Conservation (phyloP, 92 coral and sea anemone genomes). For the Scolanthus callimorphus region DNA sequence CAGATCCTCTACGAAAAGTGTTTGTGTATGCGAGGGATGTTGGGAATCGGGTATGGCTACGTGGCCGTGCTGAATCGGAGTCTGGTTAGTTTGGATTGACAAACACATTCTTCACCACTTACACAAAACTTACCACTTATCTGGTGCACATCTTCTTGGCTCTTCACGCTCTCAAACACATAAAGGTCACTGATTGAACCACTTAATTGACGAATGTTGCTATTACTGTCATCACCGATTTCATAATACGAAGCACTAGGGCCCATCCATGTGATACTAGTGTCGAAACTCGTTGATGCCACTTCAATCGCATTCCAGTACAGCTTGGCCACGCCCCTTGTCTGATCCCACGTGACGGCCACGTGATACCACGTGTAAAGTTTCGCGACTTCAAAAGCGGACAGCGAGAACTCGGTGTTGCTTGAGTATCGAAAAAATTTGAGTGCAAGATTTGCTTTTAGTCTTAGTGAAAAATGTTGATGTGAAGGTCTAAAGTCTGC, state of each 20-base stretch:
- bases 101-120: no score
- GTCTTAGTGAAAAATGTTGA: no score
- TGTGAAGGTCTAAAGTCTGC: background rate
- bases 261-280: background rate
- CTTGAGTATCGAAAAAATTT: no score
- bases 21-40: no score
- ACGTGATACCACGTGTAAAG: background rate
- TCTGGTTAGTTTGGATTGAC: no score
- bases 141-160: background rate
- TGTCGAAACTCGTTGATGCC: background rate
- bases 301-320: background rate
- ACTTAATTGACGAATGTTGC: background rate
- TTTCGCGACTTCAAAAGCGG: no score
- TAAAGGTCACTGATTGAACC: background rate
- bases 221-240: background rate
- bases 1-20: no score
- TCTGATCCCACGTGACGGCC: no score
- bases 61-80: no score
- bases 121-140: background rate
- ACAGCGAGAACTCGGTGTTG: no score
- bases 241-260: background rate
- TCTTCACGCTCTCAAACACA: background rate
- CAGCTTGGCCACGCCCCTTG: background rate
- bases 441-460: no score
- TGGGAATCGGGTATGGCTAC: no score